phyloP scores from a whole-genome alignment of 2,888 invertebrate genomes.

The Aphrophora alni region DNA sequence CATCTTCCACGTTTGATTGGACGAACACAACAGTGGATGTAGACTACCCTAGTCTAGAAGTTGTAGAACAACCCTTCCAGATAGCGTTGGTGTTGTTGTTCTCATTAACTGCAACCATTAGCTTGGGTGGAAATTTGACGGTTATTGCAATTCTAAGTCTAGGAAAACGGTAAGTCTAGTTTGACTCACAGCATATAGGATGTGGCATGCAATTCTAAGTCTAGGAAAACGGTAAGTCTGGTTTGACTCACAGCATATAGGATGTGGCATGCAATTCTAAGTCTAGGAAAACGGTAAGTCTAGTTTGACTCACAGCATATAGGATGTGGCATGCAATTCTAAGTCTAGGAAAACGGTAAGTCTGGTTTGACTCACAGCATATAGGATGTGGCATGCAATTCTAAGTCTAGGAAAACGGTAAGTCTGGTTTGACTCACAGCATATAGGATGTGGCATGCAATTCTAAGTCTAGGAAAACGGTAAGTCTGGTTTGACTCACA shows the following conservation, averaged over 20 bases:
- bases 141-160: conserved; percentile 59
- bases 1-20: background rate
- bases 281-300: conserved; percentile 56
- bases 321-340: too few species aligned
- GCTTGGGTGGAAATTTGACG: conserved; percentile 59
- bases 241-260: background rate
- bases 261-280: conserved; percentile 58
- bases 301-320: background rate
- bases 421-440: conserved; percentile 40
- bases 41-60: conserved; percentile 52
- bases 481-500: conserved; percentile 46
- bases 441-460: too few species aligned
- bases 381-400: too few species aligned
- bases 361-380: background rate
- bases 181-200: too few species aligned
- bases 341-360: conserved; percentile 56
- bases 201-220: conserved; percentile 57
- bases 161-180: conserved; percentile 55
- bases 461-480: conserved; percentile 57
- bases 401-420: conserved; percentile 57
- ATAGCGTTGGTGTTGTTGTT: conserved; percentile 57
- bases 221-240: conserved; percentile 55
- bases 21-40: background rate
- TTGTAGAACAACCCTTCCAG: conserved; percentile 52
- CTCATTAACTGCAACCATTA: conserved; percentile 58